Base-by-base conservation (phyloP, 2,113 vertebrate genomes). In the Dendropsophus ebraccatus region DNA sequence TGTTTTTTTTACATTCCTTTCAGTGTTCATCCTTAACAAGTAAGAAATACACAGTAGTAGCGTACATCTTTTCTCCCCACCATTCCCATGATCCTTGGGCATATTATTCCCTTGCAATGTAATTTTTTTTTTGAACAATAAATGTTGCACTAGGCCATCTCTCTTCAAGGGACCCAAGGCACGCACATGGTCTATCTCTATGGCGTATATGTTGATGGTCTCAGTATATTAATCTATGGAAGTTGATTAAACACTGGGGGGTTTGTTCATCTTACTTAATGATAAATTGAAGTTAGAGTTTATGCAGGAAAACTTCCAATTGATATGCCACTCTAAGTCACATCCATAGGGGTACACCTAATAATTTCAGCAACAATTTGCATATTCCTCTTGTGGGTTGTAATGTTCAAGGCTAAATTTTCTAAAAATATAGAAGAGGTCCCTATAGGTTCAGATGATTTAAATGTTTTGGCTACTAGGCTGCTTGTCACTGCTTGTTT, bases 1-100 rank as follows among this genome's bases (percentile, higher is more conserved):
- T 69, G 52, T 45, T 78, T 86, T 45, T 78, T 86, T 73, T 58
- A 30, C n/a, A 49, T 77, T 45, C n/a, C 23, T 65, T 41, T 83
- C 67, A 77, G 60, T 60, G 60, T 81, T 81, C 52, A 86, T 54
- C 28, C n/a, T 28, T 10, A 62, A 13, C 25, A 13, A 35, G 30
- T 69, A 35, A 19, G 65, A 5, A 32, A 19, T 32, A n/a, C n/a
- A n/a, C n/a, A n/a, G n/a, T n/a, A n/a, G n/a, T n/a, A 35, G 9
- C 65, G 35, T 28, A 5, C 28, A 19, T 19, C 17, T n/a, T 69
- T 5, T 11, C 13, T 56, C n/a, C n/a, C n/a, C 8, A 60, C 56
- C 23, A n/a, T 13, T 25, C 2, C 56, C 10, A 4, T n/a, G n/a
- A 25, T 25, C 23, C 56, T 7, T 11, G n/a, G n/a, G 56, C 23